Base-by-base conservation (phyloP, 1,140 invertebrate species). In the Plutomurus gul region DNA sequence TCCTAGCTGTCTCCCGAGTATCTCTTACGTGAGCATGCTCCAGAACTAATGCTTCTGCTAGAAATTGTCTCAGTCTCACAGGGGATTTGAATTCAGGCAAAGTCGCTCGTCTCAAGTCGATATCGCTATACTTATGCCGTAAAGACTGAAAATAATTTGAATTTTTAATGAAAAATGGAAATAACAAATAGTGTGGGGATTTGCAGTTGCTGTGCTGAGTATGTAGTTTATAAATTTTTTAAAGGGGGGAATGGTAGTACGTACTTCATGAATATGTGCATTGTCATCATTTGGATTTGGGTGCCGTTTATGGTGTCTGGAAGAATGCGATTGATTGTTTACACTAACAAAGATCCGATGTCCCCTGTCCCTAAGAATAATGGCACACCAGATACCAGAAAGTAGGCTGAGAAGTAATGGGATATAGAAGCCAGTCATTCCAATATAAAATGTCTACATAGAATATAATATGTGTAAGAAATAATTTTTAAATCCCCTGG, bases 371-470 rank as follows among this genome's bases (percentile, higher is more conserved):
- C 27, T 25, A 10, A 82, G 22, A 30, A 43, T 10, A n/a, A 71
- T 11, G 10, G 18, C 60, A 4, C 20, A 60, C 47, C 75, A 80
- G 30, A 78, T 47, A 6, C 40, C 65, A 10, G 30, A 51, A 20
- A 77, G n/a, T 10, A 82, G 36, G 16, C 73, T 60, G 10, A 80
- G 18, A 0, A 75, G 7, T n/a, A 80, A 13, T 36, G 82, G 82
- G 33, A 83, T 37, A 27, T 78, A 82, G n/a, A 82, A 75, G 36
- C 82, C 82, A 27, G 75, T 70, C 20, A 82, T 46, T 25, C 80
- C 82, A 43, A 83, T 77, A 43, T 78, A 83, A 10, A 83, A 49
- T n/a, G 82, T 78, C 82, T 83, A 49, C n/a, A n/a, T n/a, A n/a
- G n/a, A n/a, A n/a, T n/a, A n/a, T n/a, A n/a, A n/a, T n/a, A n/a